Conservation (phyloP, 2,797 vertebrate genomes). For the Brachyrhaphis roseni region DNA sequence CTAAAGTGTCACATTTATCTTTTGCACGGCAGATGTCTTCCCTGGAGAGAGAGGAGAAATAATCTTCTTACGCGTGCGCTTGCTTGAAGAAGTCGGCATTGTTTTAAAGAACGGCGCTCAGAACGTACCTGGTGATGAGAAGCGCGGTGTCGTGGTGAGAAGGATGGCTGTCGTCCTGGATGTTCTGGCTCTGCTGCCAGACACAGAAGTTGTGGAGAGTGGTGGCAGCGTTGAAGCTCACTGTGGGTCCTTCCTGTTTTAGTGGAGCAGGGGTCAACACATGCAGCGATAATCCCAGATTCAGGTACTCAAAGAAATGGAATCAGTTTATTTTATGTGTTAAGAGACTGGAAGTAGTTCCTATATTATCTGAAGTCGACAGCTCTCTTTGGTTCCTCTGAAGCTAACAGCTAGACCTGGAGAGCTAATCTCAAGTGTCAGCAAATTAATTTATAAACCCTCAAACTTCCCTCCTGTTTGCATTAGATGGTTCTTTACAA, state of each 20-base stretch:
- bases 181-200: constrained; percentile 94
- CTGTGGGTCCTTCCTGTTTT: constrained; percentile 90
- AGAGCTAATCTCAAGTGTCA: neutral
- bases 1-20: constrained; percentile 97
- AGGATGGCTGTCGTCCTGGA: constrained; percentile 89
- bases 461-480: neutral
- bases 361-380: neutral
- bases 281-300: neutral
- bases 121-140: constrained; percentile 91
- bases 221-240: constrained; percentile 92
- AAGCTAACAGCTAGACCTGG: neutral
- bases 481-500: neutral
- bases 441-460: neutral
- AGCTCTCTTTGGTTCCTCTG: neutral
- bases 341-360: neutral
- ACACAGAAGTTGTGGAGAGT: constrained; percentile 96
- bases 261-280: constrained; percentile 6
- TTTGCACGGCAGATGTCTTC: constrained; percentile 97
- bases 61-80: neutral
- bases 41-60: constrained; percentile 70
- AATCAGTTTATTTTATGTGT: neutral
- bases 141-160: constrained; percentile 95
- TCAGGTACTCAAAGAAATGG: neutral
- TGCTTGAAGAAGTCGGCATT: neutral
- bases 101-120: neutral